These are phyloP conservation scores for Odontamblyopus rebecca DNA, from an alignment of 2,797 vertebrate genomes.

Conservation along the genomic window DNA sequence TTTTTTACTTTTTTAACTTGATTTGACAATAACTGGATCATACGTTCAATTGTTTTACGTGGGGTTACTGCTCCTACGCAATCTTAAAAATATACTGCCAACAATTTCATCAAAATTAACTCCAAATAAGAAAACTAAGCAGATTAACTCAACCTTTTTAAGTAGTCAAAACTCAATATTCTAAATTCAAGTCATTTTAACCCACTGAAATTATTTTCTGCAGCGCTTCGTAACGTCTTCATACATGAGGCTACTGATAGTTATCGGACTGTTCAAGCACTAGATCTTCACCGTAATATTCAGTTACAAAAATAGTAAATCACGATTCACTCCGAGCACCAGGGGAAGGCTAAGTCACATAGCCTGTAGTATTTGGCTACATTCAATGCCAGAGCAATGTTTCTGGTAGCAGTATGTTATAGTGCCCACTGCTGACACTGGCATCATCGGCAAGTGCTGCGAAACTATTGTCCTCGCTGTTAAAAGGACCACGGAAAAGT, in stretches of 20 bases:
- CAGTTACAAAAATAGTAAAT: constrained; percentile 79
- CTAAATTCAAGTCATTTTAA: neutral
- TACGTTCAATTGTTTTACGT: too few species aligned
- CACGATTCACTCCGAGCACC: constrained; percentile 77
- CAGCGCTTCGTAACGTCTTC: constrained; percentile 24
- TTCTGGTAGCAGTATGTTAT: constrained; percentile 45
- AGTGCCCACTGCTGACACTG: neutral
- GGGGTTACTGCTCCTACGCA: too few species aligned
- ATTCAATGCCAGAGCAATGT: constrained; percentile 78
- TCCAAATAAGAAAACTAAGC: too few species aligned
- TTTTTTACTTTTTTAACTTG: too few species aligned
- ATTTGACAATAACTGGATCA: too few species aligned
- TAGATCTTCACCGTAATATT: constrained; percentile 66
- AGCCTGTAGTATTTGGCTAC: constrained; percentile 77
- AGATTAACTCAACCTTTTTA: too few species aligned
- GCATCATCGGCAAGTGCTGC: neutral
- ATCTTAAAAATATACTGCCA: too few species aligned
- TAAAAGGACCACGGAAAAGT: neutral
- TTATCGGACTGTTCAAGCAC: constrained; percentile 42
- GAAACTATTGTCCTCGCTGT: too few species aligned
- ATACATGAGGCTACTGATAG: constrained; percentile 65
- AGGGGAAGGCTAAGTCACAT: constrained; percentile 67
- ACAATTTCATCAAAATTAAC: too few species aligned
- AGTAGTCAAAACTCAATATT: neutral
- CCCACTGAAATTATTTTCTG: neutral